A percentile compares a stretch with the other conserved stretches of the same genome.
These are phyloP conservation scores for Perognathus longimembris DNA, from an alignment of 2,113 vertebrate genomes.

Conservation along the genomic window DNA sequence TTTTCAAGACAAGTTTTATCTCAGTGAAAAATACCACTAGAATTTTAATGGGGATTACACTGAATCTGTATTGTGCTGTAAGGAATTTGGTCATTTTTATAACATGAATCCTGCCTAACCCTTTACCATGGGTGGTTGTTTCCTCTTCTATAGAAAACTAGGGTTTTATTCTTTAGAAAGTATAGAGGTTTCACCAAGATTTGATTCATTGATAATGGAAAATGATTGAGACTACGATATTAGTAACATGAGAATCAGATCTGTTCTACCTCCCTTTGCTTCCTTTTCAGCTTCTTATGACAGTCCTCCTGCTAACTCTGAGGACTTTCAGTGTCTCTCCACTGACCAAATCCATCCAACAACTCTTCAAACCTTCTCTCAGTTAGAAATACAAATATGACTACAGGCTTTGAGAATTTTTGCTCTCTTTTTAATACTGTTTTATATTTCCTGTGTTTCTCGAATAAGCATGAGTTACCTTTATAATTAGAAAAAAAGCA, in stretches of 20 bases:
- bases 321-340: background rate
- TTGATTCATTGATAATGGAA: constrained; percentile 25
- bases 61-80: too few species aligned
- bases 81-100: too few species aligned
- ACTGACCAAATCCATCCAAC: background rate
- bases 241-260: background rate
- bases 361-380: background rate
- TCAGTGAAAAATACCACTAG: too few species aligned
- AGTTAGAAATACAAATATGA: constrained; percentile 55
- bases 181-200: background rate
- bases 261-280: background rate
- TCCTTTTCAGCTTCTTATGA: background rate
- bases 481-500: constrained; percentile 64
- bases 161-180: background rate
- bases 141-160: too few species aligned
- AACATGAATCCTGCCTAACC: background rate
- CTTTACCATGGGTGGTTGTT: background rate
- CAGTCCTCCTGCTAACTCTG: background rate
- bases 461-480: constrained; percentile 64
- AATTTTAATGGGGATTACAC: too few species aligned
- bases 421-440: background rate
- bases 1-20: too few species aligned
- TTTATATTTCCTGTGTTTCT: constrained; percentile 61
- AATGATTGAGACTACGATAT: background rate
- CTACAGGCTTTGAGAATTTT: constrained; percentile 8